These are phyloP conservation scores for Hymenopus coronatus DNA, from an alignment of 2,888 invertebrate species.

Conservation along the genomic window DNA sequence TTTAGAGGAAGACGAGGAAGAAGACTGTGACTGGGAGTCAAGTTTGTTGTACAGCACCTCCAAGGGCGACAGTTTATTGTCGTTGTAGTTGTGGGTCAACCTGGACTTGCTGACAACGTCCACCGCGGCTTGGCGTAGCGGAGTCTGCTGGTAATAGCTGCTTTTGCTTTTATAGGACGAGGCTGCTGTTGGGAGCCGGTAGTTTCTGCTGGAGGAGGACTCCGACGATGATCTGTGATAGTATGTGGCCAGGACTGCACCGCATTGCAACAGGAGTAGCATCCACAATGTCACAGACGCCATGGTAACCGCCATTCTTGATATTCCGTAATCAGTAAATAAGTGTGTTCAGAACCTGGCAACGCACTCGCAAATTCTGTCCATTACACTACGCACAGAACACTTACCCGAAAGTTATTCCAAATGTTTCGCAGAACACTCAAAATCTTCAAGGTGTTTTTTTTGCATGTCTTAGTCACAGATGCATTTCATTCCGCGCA, in stretches of 20 bases:
- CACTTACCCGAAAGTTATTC: no score
- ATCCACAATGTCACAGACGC: background rate
- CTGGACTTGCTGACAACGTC: background rate
- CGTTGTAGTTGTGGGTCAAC: background rate
- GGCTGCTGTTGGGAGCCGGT: background rate
- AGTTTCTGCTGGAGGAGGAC: background rate
- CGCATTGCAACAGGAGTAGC: background rate
- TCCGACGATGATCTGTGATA: background rate
- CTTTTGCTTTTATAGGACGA: background rate
- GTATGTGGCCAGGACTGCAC: background rate
- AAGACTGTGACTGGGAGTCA: background rate
- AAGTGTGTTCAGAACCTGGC: no score
- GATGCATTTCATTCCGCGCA: no score
- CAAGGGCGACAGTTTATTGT: background rate
- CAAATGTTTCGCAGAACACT: no score
- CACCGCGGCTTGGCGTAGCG: background rate
- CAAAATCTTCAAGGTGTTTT: no score
- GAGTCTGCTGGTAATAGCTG: background rate
- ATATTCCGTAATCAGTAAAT: no score
- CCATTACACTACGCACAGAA: no score
- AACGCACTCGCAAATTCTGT: no score
- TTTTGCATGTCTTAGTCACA: no score
- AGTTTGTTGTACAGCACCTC: background rate
- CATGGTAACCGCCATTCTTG: background rate
- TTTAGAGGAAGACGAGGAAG: background rate